Evolutionary conservation across 2,113 vertebrate genomes (phyloP), one percentile per base, ranked within the genome.

Genomic region (Menura novaehollandiae): DNA sequence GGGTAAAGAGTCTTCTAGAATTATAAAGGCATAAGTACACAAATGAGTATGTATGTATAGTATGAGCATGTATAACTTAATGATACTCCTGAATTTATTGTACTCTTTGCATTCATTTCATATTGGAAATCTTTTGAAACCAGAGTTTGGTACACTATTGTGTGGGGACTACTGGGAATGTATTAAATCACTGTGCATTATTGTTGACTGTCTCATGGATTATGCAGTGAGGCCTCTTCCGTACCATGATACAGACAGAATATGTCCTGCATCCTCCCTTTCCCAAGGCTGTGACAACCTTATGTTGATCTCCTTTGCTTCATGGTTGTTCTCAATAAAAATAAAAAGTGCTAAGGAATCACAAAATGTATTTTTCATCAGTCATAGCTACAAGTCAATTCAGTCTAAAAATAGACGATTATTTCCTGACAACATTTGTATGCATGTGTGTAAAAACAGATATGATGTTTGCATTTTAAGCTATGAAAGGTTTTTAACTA

Each of bases 101-200:
- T 15, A 3, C 8, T 52, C 8, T 85, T 24, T 44, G 22, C 11
- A n/a, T 67, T 73, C 2, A 28, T 44, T 39, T 86, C 14, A 10
- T 35, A 16, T 11, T 32, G 9, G 6, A 75, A 86, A 49, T 46
- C 2, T 47, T 24, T 56, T 56, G 35, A 77, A 93, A 73, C 1
- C 7, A 32, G 15, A 4, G 0, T 64, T 85, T 85, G 14, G 7
- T 47, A 23, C 4, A 8, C 2, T 43, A 4, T 56, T 10, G 1
- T 9, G 33, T 18, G 10, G 12, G 3, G 1, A 47, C 23, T 62
- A 15, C 13, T 35, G 19, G 27, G 6, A 66, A 85, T 78, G 43
- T 71, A 21, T 47, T 16, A 69, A 24, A 74, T 30, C 12, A 24
- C 15, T 53, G 21, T 28, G 13, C 2, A 17, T 28, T 74, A 62